phyloP scores from a whole-genome alignment of 1,140 invertebrate species.

The Drosophila yakuba region DNA sequence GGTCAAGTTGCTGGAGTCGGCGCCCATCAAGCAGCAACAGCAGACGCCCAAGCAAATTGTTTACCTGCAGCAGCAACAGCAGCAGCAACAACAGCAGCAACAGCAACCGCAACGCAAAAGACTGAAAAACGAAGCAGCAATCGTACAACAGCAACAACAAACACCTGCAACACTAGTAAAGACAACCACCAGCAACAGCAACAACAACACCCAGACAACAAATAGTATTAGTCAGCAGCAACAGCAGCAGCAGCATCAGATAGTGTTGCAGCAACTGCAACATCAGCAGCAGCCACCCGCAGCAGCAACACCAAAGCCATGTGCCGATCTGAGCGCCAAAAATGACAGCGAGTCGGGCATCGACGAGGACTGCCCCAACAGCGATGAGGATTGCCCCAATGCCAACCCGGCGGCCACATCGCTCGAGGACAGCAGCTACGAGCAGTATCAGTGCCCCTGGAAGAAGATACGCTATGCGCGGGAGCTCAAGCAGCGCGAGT shows the following conservation, averaged over 20 bases:
- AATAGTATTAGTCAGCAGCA: slow-evolving; percentile 82
- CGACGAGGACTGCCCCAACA: slow-evolving; percentile 70
- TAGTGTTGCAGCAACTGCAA: slow-evolving; percentile 59
- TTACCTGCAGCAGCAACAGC: slow-evolving; percentile 66
- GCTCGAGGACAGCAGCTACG: slow-evolving; percentile 52
- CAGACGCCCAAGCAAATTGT: slow-evolving; percentile 72
- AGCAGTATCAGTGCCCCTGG: slow-evolving; percentile 83
- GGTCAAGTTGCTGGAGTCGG: slow-evolving; percentile 82
- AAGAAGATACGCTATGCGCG: slow-evolving; percentile 83
- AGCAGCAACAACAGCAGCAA: slow-evolving; percentile 62
- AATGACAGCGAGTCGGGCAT: slow-evolving; percentile 80
- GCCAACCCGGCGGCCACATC: slow-evolving; percentile 15
- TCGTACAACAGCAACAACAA: slow-evolving; percentile 65
- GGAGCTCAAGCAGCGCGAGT: slow-evolving; percentile 79
- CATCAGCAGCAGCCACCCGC: slow-evolving; percentile 53
- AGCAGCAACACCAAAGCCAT: slow-evolving; percentile 68
- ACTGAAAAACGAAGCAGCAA: slow-evolving; percentile 79
- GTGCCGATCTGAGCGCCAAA: slow-evolving; percentile 67
- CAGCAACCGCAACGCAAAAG: slow-evolving; percentile 79
- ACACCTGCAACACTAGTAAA: slow-evolving; percentile 78
- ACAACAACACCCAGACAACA: slow-evolving; percentile 61
- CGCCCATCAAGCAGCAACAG: slow-evolving; percentile 72
- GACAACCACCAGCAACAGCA: slow-evolving; percentile 60
- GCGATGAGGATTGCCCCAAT: slow-evolving; percentile 55
- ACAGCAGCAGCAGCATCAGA: slow-evolving; percentile 63